Evolutionary conservation across 2,888 invertebrate genomes (phyloP), one percentile per base, ranked within the genome.

Genomic region (Scotopteryx bipunctaria): DNA sequence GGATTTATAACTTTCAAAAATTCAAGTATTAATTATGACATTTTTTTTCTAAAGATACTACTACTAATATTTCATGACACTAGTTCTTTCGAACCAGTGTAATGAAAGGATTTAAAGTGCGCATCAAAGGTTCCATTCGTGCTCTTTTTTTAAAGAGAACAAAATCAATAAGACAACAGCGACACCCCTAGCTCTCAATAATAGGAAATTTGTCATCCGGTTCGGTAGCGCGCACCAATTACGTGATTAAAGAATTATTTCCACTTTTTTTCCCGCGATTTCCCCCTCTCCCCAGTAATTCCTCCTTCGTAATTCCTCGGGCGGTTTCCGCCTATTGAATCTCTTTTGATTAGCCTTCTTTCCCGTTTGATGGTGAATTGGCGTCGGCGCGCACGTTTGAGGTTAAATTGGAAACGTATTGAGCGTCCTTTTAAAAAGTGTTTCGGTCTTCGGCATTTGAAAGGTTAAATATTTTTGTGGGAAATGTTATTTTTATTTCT

Each of bases 121-220:
- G n/a, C n/a, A n/a, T n/a, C n/a, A n/a, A n/a, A n/a, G n/a, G n/a
- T n/a, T n/a, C n/a, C n/a, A n/a, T n/a, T n/a, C n/a, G n/a, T n/a
- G n/a, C n/a, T n/a, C n/a, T n/a, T n/a, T 27, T 11, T 11, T 5
- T 9, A 27, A 27, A 27, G 9, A 9, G 9, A 23, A 5, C n/a
- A 6, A 27, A 27, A 8, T 4, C 9, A 25, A 9, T 9, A 9
- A 9, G 2, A 2, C n/a, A 25, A 9, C 13, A 19, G 41, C 14
- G 41, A 0, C 83, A 86, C 51, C 86, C 86, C 85, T 87, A 69
- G 9, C 42, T 46, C 47, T 67, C 81, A 86, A 86, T 91, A 87
- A 89, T 89, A 81, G 90, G 85, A 88, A 91, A 91, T 90, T 91
- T 89, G 89, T 89, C 87, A 90, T 91, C 91, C 91, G 91, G 91